phyloP scores from a whole-genome alignment of 2,888 invertebrate species.

The Drosophila demipolita region DNA sequence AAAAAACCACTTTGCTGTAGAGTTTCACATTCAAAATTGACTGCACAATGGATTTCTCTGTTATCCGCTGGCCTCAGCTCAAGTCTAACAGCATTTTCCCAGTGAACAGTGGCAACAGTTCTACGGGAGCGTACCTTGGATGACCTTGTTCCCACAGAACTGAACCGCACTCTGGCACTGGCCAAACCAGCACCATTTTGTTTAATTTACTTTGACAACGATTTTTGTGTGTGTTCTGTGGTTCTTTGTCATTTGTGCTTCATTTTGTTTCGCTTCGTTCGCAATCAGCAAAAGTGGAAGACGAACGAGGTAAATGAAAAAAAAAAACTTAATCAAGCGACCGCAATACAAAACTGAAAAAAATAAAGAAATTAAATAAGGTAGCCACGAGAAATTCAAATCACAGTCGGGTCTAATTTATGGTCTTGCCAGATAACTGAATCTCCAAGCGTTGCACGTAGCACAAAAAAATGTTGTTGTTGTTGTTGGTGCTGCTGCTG shows the following conservation, averaged over 20 bases:
- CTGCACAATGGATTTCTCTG: constrained; percentile 26
- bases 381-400: constrained; percentile 62
- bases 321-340: constrained; percentile 57
- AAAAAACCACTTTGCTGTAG: constrained; percentile 4
- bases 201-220: constrained; percentile 48
- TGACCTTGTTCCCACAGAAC: constrained; percentile 69
- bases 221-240: constrained; percentile 37
- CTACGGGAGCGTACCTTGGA: constrained; percentile 12
- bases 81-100: constrained; percentile 35
- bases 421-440: constrained; percentile 34
- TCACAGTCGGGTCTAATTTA: constrained; percentile 57
- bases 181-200: constrained; percentile 38
- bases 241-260: constrained; percentile 35
- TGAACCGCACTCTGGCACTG: constrained; percentile 40
- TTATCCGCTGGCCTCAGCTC: constrained; percentile 7
- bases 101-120: constrained; percentile 30
- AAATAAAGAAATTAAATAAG: constrained; percentile 41
- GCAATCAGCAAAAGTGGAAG: constrained; percentile 33
- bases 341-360: constrained; percentile 42
- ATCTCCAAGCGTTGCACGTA: constrained; percentile 63
- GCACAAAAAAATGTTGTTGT: background rate
- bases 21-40: constrained; percentile 19
- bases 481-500: background rate
- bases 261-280: constrained; percentile 35
- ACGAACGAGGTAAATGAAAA: constrained; percentile 31